phyloP scores from a whole-genome alignment of 2,888 invertebrate species.

The Dynastes maya region DNA sequence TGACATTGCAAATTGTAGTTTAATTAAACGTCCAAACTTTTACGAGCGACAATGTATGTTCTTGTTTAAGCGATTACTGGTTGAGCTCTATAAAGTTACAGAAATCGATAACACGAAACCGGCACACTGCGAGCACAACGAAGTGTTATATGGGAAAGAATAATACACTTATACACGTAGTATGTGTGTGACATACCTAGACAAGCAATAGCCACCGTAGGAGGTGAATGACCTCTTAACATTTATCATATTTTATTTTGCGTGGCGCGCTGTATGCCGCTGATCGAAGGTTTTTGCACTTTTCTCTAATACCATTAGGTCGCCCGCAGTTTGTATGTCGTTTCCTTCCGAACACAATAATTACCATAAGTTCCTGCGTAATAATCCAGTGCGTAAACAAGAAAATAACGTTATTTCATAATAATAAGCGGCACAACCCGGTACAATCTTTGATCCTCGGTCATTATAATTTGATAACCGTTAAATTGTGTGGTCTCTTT shows the following conservation, averaged over 20 bases:
- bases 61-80: slow-evolving; percentile 1
- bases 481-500: slow-evolving; percentile 8
- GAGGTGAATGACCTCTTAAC: slow-evolving; percentile 43
- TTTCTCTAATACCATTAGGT: not conserved
- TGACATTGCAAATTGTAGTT: too few relatives aligned
- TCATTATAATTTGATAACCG: not conserved
- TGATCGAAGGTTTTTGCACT: slow-evolving; percentile 26
- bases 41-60: too few relatives aligned
- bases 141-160: slow-evolving; percentile 50
- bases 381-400: not conserved
- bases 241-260: slow-evolving; percentile 45
- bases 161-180: slow-evolving; percentile 58
- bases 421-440: not conserved
- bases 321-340: slow-evolving; percentile 17
- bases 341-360: slow-evolving; percentile 10
- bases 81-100: slow-evolving; percentile 26
- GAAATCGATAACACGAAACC: slow-evolving; percentile 34
- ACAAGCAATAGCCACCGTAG: slow-evolving; percentile 56
- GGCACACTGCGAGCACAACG: slow-evolving; percentile 37
- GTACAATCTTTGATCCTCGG: slow-evolving; percentile 2
- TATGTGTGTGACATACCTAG: slow-evolving; percentile 61
- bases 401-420: not conserved
- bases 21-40: too few relatives aligned
- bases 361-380: not conserved
- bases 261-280: slow-evolving; percentile 22